Evolutionary conservation across 1,140 invertebrate genomes (phyloP).

Genomic region (Lanistes nyassanus): DNA sequence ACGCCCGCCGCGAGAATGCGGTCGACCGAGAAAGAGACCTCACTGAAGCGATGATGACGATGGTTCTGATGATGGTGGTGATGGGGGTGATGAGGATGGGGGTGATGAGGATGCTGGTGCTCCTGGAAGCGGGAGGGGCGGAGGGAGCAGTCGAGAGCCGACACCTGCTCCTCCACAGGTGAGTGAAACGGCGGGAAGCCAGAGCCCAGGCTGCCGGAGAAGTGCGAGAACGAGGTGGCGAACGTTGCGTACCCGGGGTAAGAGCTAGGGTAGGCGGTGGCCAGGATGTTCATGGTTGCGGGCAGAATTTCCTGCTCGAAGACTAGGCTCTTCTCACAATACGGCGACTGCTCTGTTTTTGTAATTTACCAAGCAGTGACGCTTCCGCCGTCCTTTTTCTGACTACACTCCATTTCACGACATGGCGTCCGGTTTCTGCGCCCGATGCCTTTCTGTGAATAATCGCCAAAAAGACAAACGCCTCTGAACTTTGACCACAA

Average conservation of each 20-base stretch:
- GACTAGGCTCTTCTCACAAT: no score
- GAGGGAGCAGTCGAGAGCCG: constrained; percentile 17
- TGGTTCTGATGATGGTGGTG: neutral
- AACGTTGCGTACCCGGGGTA: constrained; percentile 20
- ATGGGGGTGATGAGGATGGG: constrained; percentile 7
- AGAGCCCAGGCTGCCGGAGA: neutral
- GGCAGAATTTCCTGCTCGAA: no score
- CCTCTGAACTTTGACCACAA: no score
- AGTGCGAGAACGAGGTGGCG: constrained; percentile 1
- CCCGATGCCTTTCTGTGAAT: no score
- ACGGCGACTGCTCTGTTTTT: no score
- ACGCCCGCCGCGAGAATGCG: constrained; percentile 11
- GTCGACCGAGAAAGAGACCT: constrained; percentile 22
- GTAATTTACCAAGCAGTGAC: no score
- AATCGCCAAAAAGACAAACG: no score
- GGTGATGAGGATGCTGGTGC: neutral
- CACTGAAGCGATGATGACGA: constrained; percentile 9
- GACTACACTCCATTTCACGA: no score
- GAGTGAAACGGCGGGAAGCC: constrained; percentile 8
- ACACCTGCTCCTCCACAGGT: constrained; percentile 9
- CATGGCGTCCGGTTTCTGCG: no score
- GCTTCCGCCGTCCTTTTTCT: no score
- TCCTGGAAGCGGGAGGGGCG: constrained; percentile 5
- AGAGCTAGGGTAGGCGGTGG: constrained; percentile 16
- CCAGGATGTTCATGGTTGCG: constrained; percentile 12